Evolutionary conservation across 2,888 invertebrate species (phyloP).

Genomic region (Meloe dianella): DNA sequence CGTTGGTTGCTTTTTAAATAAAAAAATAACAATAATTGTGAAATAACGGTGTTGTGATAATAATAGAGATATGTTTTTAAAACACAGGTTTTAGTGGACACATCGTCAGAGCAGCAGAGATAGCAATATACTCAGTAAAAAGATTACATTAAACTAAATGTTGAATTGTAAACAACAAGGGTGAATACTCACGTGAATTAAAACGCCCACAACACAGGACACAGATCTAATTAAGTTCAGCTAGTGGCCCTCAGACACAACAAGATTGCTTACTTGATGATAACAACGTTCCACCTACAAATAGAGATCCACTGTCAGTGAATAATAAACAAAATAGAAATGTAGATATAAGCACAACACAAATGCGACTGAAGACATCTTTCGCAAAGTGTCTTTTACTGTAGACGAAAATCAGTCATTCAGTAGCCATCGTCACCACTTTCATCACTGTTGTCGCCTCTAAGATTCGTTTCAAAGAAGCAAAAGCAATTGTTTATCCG

Average conservation of each 20-base stretch:
- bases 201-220: slow-evolving; percentile 25
- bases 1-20: too few species aligned
- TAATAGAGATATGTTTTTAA: too few species aligned
- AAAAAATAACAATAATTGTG: neutral
- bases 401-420: neutral
- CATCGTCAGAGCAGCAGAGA: too few species aligned
- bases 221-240: slow-evolving; percentile 30
- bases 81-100: too few species aligned
- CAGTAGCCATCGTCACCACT: neutral
- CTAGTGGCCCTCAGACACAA: slow-evolving; percentile 20
- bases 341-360: neutral
- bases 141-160: too few species aligned
- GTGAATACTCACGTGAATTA: slow-evolving; percentile 30
- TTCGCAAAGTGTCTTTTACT: neutral
- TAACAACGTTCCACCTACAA: slow-evolving; percentile 27
- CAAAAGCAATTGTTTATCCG: slow-evolving; percentile 2
- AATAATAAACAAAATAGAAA: neutral
- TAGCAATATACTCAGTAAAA: too few species aligned
- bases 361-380: neutral
- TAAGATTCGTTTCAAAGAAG: neutral
- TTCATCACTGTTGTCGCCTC: neutral
- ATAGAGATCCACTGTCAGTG: slow-evolving; percentile 21
- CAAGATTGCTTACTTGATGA: slow-evolving; percentile 11
- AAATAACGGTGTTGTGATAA: neutral
- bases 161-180: slow-evolving; percentile 28